Percentiles rank a stretch among this genome's conserved stretches.
Conservation (phyloP, 2,113 vertebrate genomes). For the Mustela lutreola region DNA sequence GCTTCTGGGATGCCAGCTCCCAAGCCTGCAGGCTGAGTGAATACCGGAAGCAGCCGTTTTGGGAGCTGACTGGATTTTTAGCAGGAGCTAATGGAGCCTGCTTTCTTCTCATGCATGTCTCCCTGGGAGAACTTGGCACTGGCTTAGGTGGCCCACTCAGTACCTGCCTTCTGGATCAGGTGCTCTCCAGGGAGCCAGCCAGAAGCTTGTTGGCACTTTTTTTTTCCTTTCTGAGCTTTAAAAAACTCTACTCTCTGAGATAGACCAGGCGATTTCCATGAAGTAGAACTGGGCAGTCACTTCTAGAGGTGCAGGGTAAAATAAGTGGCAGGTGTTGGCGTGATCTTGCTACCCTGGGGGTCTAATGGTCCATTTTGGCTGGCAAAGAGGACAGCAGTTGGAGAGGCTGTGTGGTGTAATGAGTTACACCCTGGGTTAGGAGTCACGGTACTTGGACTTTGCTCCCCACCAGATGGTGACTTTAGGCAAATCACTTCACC, state of each 20-base stretch:
- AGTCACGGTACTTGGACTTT: background rate
- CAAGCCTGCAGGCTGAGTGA: background rate
- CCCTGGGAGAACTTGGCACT: background rate
- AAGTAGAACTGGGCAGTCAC: background rate
- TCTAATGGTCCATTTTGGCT: background rate
- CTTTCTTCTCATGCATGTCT: background rate
- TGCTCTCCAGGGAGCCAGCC: background rate
- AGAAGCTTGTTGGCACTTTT: background rate
- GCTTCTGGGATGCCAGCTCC: background rate
- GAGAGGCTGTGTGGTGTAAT: background rate
- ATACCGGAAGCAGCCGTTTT: background rate
- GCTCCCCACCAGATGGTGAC: background rate
- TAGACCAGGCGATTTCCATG: background rate
- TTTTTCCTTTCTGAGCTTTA: slow-evolving; percentile 46
- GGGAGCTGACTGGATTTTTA: background rate
- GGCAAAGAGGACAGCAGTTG: background rate
- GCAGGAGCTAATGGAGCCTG: slow-evolving; percentile 34
- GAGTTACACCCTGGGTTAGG: background rate
- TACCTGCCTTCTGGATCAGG: slow-evolving; percentile 30
- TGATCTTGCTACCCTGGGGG: background rate
- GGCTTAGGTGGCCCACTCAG: background rate
- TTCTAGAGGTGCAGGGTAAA: slow-evolving; percentile 11
- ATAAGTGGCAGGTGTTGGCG: background rate
- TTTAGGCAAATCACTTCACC: background rate
- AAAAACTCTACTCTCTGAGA: background rate